Evolutionary conservation across 2,888 invertebrate genomes (phyloP).

Genomic region (Rhagium mordax): DNA sequence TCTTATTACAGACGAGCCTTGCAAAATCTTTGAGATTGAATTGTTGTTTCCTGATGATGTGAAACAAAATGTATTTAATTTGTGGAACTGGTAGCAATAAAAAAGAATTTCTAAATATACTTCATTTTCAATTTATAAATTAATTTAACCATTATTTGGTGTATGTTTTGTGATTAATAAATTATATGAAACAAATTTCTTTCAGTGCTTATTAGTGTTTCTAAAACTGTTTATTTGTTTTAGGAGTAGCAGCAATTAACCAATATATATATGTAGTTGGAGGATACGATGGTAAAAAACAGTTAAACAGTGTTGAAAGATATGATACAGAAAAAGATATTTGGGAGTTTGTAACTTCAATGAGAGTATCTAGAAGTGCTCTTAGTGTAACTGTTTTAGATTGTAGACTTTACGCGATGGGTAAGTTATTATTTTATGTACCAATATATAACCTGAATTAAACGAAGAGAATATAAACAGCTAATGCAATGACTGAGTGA

Average conservation of each 20-base stretch:
- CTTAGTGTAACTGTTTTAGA: constrained; percentile 90
- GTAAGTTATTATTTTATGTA: constrained; percentile 68
- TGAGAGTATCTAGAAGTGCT: constrained; percentile 88
- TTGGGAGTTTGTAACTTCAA: constrained; percentile 85
- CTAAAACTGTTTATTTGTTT: constrained; percentile 37
- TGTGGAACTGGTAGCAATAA: too few relatives aligned
- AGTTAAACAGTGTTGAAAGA: constrained; percentile 87
- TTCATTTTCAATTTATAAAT: too few relatives aligned
- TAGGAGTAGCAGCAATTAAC: constrained; percentile 87
- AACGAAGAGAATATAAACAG: too few relatives aligned
- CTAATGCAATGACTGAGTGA: too few relatives aligned
- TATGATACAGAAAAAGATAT: constrained; percentile 87
- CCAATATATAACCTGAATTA: too few relatives aligned
- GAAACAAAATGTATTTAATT: too few relatives aligned
- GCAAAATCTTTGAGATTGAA: too few relatives aligned
- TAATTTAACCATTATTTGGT: too few relatives aligned
- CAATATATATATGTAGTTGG: constrained; percentile 95
- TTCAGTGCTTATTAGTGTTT: neutral
- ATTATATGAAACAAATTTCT: neutral
- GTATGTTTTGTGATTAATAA: neutral
- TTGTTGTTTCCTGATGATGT: too few relatives aligned
- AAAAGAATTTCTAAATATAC: too few relatives aligned
- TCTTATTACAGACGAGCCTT: too few relatives aligned
- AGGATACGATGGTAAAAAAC: constrained; percentile 90
- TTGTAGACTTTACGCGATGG: constrained; percentile 91